These are phyloP conservation scores for Alectura lathami DNA, from an alignment of 2,113 vertebrate genomes.

Conservation along the genomic window DNA sequence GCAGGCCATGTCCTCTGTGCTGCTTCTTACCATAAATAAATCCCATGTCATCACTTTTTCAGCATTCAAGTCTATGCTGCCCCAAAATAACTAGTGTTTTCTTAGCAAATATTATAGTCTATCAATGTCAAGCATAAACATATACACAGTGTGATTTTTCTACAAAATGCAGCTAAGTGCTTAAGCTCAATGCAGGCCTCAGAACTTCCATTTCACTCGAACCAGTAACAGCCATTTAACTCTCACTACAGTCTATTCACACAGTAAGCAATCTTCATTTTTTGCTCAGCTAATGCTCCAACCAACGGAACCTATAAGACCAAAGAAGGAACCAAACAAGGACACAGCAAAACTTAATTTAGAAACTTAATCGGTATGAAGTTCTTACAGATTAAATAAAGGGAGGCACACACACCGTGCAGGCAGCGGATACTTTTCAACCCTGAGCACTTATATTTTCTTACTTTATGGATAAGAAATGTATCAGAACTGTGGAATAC, in stretches of 20 bases:
- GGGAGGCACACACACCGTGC: not conserved
- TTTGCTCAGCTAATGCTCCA: not conserved
- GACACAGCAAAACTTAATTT: not conserved
- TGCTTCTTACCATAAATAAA: not conserved
- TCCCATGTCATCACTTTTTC: not conserved
- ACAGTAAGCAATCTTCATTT: not conserved
- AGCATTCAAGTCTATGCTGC: not conserved
- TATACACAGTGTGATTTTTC: accelerated
- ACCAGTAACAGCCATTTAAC: not conserved
- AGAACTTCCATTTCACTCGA: not conserved
- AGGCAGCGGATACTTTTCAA: not conserved
- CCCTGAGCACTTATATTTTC: not conserved
- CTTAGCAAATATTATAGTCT: not conserved
- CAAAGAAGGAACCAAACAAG: not conserved
- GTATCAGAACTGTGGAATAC: not conserved
- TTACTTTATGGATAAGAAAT: not conserved
- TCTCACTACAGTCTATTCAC: not conserved
- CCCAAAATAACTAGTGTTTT: not conserved
- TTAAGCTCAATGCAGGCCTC: not conserved
- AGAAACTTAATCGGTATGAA: not conserved
- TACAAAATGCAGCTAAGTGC: not conserved
- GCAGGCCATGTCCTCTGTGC: not conserved
- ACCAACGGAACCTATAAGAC: not conserved
- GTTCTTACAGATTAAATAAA: not conserved
- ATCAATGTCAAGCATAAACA: accelerated